Evolutionary conservation across 2,113 vertebrate genomes (phyloP), one percentile per base, ranked within the genome.

Genomic region (Eulemur rufifrons): DNA sequence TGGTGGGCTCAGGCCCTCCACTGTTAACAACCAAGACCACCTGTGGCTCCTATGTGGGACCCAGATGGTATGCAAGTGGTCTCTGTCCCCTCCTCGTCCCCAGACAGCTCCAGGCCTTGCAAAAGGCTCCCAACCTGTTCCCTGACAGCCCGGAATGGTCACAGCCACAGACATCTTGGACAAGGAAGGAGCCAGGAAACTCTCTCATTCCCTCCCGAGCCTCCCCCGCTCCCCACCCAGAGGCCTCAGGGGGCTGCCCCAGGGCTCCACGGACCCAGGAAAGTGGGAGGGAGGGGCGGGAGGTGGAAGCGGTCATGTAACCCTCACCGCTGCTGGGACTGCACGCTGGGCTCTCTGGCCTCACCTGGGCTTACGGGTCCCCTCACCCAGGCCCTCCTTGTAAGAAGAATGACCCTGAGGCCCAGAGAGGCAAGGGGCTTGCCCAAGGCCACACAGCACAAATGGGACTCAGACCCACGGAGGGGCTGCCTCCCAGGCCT

Each of bases 21-120:
- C 81, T 86, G 21, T 45, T 45, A 56, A 93, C 37, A 42, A 42
- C 37, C 4, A 66, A 77, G 39, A 27, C 82, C 56, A 15, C 15
- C 25, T 23, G 12, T 0, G 27, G 37, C 11, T 47, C 61, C 20
- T 29, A 3, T 0, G 3, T 17, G 20, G 69, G 83, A 32, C 29
- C 27, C 63, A 83, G 77, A 37, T 32, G 39, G 54, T 21, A 0
- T 14, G 15, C 3, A 3, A 13, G 52, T n/a, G 32, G 32, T 66
- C 56, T 52, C n/a, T 1, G 11, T 32, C 13, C 14, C 5, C 9
- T 4, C 50, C 14, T 63, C 2, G 0, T 5, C n/a, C 32, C 9
- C 27, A n/a, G 77, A 42, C 54, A 80, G 54, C 63, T 76, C 68
- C 21, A 25, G 54, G 17, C 34, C 52, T 25, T 11, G n/a, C 7